Evolutionary conservation across 1,140 invertebrate species (phyloP), one percentile per base, ranked within the genome.

Genomic region (Copidosoma floridanum): DNA sequence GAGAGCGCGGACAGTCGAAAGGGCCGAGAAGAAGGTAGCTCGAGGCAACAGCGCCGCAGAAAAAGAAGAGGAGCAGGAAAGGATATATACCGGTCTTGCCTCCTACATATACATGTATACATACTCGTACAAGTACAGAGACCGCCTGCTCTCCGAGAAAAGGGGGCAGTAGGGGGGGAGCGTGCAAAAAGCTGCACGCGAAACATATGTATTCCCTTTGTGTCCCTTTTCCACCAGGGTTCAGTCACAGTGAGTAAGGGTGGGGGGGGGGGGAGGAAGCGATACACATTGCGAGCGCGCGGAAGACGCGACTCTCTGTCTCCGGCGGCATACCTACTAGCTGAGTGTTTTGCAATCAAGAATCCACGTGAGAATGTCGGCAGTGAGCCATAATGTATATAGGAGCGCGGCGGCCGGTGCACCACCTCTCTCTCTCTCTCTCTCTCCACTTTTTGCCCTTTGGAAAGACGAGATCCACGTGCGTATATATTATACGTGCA

Each of bases 361-460:
- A 73, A 73, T 71, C 66, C 68, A 69, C 70, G 70, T 66, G 72
- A 70, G 72, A 72, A 73, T 69, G 67, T 60, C 61, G 66, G 61
- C 65, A 56, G 60, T n/a, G n/a, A n/a, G n/a, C n/a, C n/a, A n/a
- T n/a, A n/a, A 29, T 43, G 23, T 40, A 37, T 40, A 24, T 29
- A 52, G 27, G 41, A 41, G 20, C 35, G 43, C 37, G 29, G 47
- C n/a, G n/a, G n/a, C 63, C 35, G 53, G 44, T 56, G n/a, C n/a
- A n/a, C n/a, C n/a, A n/a, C n/a, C n/a, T n/a, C n/a, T n/a, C n/a
- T n/a, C n/a, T n/a, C n/a, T n/a, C n/a, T n/a, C n/a, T n/a, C n/a
- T n/a, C n/a, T n/a, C n/a, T n/a, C n/a, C n/a, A n/a, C n/a, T n/a
- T n/a, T n/a, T n/a, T n/a, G n/a, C n/a, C n/a, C n/a, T n/a, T n/a